Conservation (phyloP, 2,113 vertebrate genomes). For the Gavialis gangeticus region DNA sequence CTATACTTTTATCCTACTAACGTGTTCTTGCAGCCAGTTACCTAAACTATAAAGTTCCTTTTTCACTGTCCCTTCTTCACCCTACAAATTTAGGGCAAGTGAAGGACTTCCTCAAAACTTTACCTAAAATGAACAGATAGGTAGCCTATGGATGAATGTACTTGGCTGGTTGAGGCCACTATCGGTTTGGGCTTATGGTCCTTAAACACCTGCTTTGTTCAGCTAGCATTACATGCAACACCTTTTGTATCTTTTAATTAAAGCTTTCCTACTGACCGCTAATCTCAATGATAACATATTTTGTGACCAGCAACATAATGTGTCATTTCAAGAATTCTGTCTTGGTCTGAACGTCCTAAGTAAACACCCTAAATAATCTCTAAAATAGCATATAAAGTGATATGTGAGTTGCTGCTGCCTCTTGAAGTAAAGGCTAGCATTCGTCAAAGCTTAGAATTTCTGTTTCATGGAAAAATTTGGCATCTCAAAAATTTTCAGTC, state of each 20-base stretch:
- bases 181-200: background rate
- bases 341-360: background rate
- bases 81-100: background rate
- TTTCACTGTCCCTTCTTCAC: background rate
- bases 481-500: slow-evolving; percentile 17
- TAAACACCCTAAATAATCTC: background rate
- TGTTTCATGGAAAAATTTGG: background rate
- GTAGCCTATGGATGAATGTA: background rate
- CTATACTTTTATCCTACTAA: background rate
- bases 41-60: background rate
- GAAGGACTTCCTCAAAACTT: background rate
- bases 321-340: background rate
- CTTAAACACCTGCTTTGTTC: background rate
- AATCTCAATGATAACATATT: background rate
- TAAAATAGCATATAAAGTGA: background rate
- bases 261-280: background rate
- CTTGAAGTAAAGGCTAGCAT: background rate
- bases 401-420: background rate
- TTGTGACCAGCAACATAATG: background rate
- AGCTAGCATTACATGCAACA: background rate
- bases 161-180: background rate
- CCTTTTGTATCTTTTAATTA: background rate
- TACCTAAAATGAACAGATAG: background rate
- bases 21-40: background rate
- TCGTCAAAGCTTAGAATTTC: slow-evolving; percentile 1